Conservation (phyloP, 1,140 invertebrate genomes). For the Dendrolimus punctatus region DNA sequence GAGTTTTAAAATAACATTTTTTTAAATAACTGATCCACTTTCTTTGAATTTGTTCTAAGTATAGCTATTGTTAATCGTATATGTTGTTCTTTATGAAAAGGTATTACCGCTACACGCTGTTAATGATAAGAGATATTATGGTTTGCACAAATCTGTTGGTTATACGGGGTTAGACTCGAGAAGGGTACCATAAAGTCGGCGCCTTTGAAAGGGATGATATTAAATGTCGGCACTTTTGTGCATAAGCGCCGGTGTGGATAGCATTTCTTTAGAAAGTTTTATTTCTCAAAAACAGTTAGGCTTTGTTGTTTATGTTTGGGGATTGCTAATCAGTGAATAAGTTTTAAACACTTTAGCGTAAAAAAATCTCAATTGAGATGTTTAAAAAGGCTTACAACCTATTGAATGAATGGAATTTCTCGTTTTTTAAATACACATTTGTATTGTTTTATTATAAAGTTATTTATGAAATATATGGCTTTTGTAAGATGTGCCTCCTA, state of each 20-base stretch:
- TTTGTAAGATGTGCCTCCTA: no score
- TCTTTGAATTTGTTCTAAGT: not conserved
- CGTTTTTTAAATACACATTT: no score
- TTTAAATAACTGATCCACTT: no score
- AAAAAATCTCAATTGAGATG: not conserved
- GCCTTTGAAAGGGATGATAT: conserved; percentile 44
- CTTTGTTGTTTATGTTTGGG: conserved; percentile 18
- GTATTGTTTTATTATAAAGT: no score
- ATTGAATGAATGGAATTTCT: conserved; percentile 1
- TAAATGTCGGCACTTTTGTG: conserved; percentile 51
- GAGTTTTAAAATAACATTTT: no score
- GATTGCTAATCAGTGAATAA: conserved; percentile 16
- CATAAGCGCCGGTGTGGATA: conserved; percentile 27
- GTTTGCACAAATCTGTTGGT: conserved; percentile 42
- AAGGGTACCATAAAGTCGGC: conserved; percentile 38
- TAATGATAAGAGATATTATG: conserved; percentile 37
- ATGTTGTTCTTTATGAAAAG: no score
- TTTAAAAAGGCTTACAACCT: not conserved
- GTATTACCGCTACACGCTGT: conserved; percentile 25
- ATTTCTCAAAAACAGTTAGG: conserved; percentile 47
- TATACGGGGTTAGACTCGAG: conserved; percentile 36
- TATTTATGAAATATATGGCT: no score
- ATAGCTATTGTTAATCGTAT: not conserved
- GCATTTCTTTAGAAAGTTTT: conserved; percentile 43
- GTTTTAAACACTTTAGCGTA: conserved; percentile 9